These are phyloP conservation scores for Dromaius novaehollandiae DNA, from an alignment of 2,113 vertebrate species.

Conservation along the genomic window DNA sequence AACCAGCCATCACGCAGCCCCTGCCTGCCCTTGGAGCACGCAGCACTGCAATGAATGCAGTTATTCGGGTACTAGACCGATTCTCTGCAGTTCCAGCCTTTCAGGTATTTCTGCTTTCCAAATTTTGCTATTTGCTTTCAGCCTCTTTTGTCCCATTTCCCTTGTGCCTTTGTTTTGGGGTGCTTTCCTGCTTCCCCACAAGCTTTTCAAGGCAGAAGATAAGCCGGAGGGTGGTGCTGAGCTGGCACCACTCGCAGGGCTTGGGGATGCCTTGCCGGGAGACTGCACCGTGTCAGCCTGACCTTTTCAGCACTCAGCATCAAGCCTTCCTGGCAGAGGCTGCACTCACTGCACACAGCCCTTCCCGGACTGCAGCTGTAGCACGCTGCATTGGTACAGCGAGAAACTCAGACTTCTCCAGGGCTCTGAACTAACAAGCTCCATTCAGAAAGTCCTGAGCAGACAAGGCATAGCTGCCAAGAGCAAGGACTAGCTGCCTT, in stretches of 20 bases:
- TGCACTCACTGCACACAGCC: accelerated
- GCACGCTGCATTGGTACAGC: neutral
- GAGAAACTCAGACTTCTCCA: neutral
- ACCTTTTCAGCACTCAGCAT: conserved; percentile 17
- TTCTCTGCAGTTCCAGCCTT: neutral
- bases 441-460: neutral
- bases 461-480: too few species aligned
- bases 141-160: neutral
- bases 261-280: neutral
- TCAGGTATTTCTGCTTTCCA: neutral
- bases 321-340: neutral
- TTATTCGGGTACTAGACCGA: accelerated
- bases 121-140: neutral
- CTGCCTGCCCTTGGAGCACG: neutral
- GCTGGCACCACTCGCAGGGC: neutral
- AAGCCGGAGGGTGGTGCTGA: neutral
- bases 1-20: neutral
- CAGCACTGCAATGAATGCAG: neutral
- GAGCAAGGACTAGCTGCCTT: too few species aligned
- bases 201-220: neutral
- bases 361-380: neutral
- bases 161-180: accelerated
- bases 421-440: neutral
- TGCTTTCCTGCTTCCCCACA: neutral
- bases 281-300: neutral